phyloP scores from a whole-genome alignment of 1,140 invertebrate genomes.

The Drosophila oshimai region DNA sequence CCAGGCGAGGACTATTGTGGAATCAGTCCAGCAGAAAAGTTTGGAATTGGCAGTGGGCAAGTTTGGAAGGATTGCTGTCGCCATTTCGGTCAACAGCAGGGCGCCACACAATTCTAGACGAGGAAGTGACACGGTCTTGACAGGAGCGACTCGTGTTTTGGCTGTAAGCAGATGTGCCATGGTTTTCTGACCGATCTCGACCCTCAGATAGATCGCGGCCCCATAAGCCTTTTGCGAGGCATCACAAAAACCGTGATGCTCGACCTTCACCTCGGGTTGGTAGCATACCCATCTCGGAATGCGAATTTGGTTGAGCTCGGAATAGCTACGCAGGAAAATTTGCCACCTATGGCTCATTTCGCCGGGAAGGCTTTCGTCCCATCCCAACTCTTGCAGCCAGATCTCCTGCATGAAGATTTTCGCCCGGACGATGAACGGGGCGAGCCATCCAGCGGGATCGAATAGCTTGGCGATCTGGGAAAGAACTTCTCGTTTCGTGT shows the following conservation, averaged over 20 bases:
- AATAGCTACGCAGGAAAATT: not conserved
- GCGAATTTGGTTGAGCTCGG: not conserved
- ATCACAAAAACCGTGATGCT: not conserved
- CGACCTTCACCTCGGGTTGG: too few species aligned
- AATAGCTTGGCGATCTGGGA: conserved; percentile 50
- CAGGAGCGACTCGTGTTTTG: not conserved
- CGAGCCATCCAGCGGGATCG: conserved; percentile 81
- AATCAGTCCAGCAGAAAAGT: too few species aligned
- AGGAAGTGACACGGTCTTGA: not conserved
- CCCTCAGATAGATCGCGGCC: not conserved
- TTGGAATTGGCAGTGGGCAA: not conserved
- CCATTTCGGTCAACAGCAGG: not conserved
- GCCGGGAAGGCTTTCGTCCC: conserved; percentile 73
- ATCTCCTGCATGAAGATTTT: conserved; percentile 84
- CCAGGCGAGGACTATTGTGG: too few species aligned
- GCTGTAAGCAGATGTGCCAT: too few species aligned
- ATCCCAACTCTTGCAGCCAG: conserved; percentile 68
- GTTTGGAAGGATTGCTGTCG: not conserved
- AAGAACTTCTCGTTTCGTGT: conserved; percentile 6
- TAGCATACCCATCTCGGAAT: too few species aligned
- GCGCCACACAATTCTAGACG: not conserved
- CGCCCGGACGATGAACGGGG: conserved; percentile 75
- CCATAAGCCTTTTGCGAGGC: not conserved
- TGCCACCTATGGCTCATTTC: conserved; percentile 28
- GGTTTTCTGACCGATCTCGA: not conserved